Conservation (phyloP, 2,113 vertebrate species). For the Pungitius pungitius region DNA sequence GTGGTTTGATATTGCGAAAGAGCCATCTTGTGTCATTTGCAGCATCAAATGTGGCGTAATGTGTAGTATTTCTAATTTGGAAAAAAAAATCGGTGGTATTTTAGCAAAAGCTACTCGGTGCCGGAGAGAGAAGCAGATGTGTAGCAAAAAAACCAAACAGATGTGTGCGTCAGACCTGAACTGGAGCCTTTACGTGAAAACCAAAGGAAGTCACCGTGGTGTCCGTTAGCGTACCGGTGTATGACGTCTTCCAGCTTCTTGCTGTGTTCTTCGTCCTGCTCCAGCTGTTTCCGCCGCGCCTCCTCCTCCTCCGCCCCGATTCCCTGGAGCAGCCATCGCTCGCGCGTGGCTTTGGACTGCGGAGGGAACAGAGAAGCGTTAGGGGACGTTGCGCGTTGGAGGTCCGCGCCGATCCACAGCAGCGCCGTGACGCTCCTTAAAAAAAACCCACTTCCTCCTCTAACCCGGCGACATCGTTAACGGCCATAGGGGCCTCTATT, state of each 20-base stretch:
- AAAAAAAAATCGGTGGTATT: not conserved
- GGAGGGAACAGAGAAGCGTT: slow-evolving; percentile 15
- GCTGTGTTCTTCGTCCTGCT: slow-evolving; percentile 90
- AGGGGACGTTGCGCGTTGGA: not conserved
- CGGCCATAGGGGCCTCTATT: slow-evolving; percentile 17
- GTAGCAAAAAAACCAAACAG: slow-evolving; percentile 6
- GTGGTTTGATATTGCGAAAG: not conserved
- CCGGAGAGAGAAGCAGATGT: slow-evolving; percentile 10
- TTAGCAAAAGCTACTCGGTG: not conserved
- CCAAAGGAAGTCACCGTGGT: not conserved
- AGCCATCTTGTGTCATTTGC: not conserved
- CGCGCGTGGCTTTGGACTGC: slow-evolving; percentile 96
- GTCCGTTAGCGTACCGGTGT: slow-evolving; percentile 82
- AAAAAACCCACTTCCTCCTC: not conserved
- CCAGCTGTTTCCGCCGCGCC: slow-evolving; percentile 87
- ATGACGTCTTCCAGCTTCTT: slow-evolving; percentile 91
- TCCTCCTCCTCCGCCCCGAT: slow-evolving; percentile 88
- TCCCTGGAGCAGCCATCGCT: slow-evolving; percentile 98
- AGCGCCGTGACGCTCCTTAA: not conserved
- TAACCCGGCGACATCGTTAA: not conserved
- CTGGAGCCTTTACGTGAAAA: not conserved
- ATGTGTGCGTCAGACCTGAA: slow-evolving; percentile 9
- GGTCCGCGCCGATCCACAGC: not conserved
- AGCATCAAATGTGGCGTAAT: not conserved
- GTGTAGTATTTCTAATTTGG: not conserved